A percentile compares a stretch with the other conserved stretches of the same genome.
These are phyloP conservation scores for Calcarius lapponicus DNA, from an alignment of 2,797 vertebrate genomes.

Conservation along the genomic window DNA sequence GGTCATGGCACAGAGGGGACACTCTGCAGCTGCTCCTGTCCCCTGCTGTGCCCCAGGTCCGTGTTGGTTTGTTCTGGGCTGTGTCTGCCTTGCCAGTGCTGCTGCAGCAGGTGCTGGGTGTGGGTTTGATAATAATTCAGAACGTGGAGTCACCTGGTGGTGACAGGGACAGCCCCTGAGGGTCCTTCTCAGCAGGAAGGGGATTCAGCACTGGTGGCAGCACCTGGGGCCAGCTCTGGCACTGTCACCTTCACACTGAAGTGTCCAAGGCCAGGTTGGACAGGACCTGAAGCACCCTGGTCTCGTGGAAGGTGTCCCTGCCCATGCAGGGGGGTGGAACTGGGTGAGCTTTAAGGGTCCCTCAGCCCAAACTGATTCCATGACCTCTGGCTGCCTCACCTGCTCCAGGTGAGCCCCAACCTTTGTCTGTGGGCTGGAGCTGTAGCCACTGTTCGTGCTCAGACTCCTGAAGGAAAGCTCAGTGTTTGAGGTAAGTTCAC, in stretches of 20 bases:
- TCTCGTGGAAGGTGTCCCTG: neutral
- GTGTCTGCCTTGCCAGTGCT: accelerated
- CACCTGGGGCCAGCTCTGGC: neutral
- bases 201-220: neutral
- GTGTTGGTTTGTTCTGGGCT: neutral
- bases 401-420: neutral
- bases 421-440: neutral
- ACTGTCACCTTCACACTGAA: accelerated
- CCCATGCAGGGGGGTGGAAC: neutral
- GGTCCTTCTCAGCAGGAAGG: neutral
- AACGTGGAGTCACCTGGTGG: neutral
- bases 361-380: no score
- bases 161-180: neutral
- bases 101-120: neutral
- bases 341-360: no score
- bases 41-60: neutral
- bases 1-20: neutral
- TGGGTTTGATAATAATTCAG: no score
- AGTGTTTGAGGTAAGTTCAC: neutral
- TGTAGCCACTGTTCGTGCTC: neutral
- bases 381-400: neutral
- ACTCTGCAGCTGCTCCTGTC: neutral
- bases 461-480: neutral
- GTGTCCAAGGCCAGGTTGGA: neutral
- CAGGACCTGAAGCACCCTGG: accelerated